phyloP scores from a whole-genome alignment of 2,113 vertebrate species.

The Heterotilapia buettikoferi region DNA sequence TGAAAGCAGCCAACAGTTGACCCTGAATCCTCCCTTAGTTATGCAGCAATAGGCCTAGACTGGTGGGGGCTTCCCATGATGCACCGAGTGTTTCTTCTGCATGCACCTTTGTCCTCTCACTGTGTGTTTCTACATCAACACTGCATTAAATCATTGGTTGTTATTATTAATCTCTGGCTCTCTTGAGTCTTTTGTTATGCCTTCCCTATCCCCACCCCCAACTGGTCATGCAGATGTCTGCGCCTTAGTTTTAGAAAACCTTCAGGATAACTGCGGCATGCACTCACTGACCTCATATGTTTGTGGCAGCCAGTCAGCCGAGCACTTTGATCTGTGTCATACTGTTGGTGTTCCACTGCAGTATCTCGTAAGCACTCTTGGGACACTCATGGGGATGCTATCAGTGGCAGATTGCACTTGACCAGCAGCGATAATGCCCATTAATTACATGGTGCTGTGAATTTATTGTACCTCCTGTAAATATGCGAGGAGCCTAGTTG shows the following conservation, averaged over 20 bases:
- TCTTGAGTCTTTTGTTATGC: background rate
- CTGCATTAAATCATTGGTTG: background rate
- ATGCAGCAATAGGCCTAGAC: background rate
- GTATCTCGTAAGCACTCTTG: background rate
- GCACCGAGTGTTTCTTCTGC: background rate
- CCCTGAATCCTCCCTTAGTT: background rate
- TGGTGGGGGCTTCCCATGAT: background rate
- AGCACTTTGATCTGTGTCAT: background rate
- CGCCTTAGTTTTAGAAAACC: background rate
- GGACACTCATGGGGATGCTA: background rate
- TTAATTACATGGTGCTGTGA: background rate
- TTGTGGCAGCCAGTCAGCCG: background rate
- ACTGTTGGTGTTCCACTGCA: background rate
- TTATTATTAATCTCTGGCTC: background rate
- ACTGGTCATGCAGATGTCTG: background rate
- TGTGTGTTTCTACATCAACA: background rate
- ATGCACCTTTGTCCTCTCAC: background rate
- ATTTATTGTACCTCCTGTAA: background rate
- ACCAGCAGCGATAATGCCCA: background rate
- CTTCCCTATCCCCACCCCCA: background rate
- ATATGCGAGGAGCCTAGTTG: background rate
- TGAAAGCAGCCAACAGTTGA: background rate
- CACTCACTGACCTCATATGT: background rate
- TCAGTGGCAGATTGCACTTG: background rate
- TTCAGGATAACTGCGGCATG: background rate